Evolutionary conservation across 2,797 vertebrate genomes (phyloP).

Genomic region (Sandelia bainsii): DNA sequence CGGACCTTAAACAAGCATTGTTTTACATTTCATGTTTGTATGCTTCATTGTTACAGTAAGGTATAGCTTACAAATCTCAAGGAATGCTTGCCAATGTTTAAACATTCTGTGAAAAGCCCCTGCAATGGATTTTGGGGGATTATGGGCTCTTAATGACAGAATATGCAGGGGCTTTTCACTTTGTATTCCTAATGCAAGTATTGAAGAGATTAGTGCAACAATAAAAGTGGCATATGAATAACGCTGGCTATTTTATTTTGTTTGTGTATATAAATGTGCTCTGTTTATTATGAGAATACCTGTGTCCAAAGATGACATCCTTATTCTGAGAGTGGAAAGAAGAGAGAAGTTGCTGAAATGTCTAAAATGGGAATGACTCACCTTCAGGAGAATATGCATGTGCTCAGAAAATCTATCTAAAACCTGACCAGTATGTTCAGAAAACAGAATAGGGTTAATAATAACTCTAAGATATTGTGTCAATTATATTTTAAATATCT

Average conservation of each 20-base stretch:
- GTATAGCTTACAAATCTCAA: constrained; percentile 61
- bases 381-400: no score
- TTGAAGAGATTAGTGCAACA: constrained; percentile 69
- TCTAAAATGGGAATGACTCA: not conserved
- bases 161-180: constrained; percentile 56
- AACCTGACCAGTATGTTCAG: not conserved
- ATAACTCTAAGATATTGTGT: not conserved
- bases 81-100: constrained; percentile 68
- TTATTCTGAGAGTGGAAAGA: not conserved
- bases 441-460: no score
- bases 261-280: constrained; percentile 8
- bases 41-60: constrained; percentile 67
- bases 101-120: constrained; percentile 57
- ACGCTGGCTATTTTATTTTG: constrained; percentile 4
- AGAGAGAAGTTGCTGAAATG: not conserved
- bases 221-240: constrained; percentile 69
- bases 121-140: constrained; percentile 31
- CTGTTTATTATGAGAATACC: not conserved
- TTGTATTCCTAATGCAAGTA: constrained; percentile 66
- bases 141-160: constrained; percentile 48
- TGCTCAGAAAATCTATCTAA: not conserved
- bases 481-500: not conserved
- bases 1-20: constrained; percentile 36
- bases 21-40: constrained; percentile 67
- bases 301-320: not conserved